Evolutionary conservation across 2,888 invertebrate species (phyloP).

Genomic region (Himalopsyche japonica): DNA sequence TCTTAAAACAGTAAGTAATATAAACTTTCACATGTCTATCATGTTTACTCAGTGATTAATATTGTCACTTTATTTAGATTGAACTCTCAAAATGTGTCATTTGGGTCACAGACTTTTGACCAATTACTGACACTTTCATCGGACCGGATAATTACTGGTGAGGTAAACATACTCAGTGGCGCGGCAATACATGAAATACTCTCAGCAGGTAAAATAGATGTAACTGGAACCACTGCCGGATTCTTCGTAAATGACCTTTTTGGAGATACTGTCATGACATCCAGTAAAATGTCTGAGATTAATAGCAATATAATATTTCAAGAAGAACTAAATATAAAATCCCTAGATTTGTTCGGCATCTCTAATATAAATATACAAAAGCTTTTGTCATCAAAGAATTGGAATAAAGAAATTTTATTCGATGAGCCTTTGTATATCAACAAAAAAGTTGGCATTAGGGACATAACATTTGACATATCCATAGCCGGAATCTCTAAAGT

Average conservation of each 20-base stretch:
- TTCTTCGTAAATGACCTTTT: constrained; percentile 44
- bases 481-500: constrained; percentile 51
- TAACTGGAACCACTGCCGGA: constrained; percentile 43
- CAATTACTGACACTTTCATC: constrained; percentile 13
- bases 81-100: constrained; percentile 18
- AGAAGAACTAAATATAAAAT: not conserved
- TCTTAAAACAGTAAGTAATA: no score
- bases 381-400: constrained; percentile 21
- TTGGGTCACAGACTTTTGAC: constrained; percentile 18
- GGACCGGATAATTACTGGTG: constrained; percentile 22
- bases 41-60: not conserved
- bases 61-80: constrained; percentile 32
- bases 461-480: constrained; percentile 48
- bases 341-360: constrained; percentile 17
- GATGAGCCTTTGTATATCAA: constrained; percentile 37
- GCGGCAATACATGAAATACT: constrained; percentile 19
- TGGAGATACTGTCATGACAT: constrained; percentile 44
- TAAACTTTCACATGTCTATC: no score
- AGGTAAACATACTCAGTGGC: constrained; percentile 14
- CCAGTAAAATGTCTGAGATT: constrained; percentile 4
- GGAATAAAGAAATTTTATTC: constrained; percentile 38
- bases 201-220: not conserved
- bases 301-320: not conserved
- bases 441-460: constrained; percentile 46
- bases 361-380: constrained; percentile 29